A percentile compares a stretch with the other conserved stretches of the same genome.
These are phyloP conservation scores for Rhineura floridana DNA, from an alignment of 2,113 vertebrate species.

Conservation along the genomic window DNA sequence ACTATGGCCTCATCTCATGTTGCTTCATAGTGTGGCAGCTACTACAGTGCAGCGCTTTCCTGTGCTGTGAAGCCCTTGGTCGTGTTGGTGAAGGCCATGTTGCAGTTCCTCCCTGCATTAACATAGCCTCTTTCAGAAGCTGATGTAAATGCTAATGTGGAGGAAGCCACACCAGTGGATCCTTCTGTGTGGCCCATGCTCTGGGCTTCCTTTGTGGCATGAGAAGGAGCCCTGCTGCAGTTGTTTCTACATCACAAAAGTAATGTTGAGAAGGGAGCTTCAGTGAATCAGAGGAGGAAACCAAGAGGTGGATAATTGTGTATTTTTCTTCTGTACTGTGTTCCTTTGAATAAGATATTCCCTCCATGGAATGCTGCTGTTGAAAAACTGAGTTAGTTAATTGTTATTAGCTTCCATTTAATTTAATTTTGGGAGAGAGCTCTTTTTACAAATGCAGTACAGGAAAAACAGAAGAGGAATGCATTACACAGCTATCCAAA, in stretches of 20 bases:
- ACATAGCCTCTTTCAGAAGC: not conserved
- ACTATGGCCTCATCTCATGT: too few species aligned
- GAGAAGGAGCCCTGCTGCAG: too few species aligned
- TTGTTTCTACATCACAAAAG: not conserved
- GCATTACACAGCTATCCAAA: constrained; percentile 51
- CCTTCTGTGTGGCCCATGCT: not conserved
- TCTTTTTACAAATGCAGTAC: constrained; percentile 58
- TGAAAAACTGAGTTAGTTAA: constrained; percentile 57
- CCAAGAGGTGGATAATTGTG: not conserved
- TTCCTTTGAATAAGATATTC: not conserved
- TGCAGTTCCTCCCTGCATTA: not conserved
- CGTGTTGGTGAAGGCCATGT: not conserved
- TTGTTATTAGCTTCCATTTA: constrained; percentile 59
- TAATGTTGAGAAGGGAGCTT: not conserved
- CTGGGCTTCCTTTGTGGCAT: not conserved
- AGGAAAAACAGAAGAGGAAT: constrained; percentile 59
- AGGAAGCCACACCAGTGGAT: not conserved
- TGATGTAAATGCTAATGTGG: not conserved
- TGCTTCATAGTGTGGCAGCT: too few species aligned
- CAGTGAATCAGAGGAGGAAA: not conserved
- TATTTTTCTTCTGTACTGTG: constrained; percentile 20
- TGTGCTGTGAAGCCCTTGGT: not conserved
- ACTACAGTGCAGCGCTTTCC: too few species aligned
- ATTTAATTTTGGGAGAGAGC: constrained; percentile 61
- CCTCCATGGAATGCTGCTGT: constrained; percentile 29